Evolutionary conservation across 2,888 invertebrate species (phyloP), one percentile per base, ranked within the genome.

Genomic region (Drosophila vallismaia): DNA sequence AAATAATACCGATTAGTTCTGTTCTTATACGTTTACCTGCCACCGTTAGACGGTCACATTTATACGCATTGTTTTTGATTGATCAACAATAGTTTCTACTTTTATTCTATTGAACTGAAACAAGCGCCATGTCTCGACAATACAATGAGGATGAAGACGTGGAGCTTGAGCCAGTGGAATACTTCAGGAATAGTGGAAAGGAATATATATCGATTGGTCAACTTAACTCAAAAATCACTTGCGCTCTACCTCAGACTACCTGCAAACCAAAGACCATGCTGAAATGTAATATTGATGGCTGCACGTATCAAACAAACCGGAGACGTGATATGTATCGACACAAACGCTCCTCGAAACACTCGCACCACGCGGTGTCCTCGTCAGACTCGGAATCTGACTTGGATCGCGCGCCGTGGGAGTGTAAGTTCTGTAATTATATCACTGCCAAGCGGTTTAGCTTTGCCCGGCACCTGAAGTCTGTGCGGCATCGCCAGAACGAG

Each of bases 331-430:
- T 70, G 12, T 54, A 50, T 0, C 62, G 69, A 4, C 69, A 70
- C 14, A 38, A 45, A 8, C 71, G 63, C 3, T 54, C 69, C 1
- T n/a, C 12, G 9, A 70, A 71, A 3, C 69, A 70, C 29, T 6
- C 33, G 28, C 6, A 29, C 6, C 29, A 52, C 26, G 33, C 57
- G 4, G 8, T 42, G 14, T 50, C 28, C 19, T 40, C 51, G 19
- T 19, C 19, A 4, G 64, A 64, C 4, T 62, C 62, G n/a, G 69
- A 71, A 1, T 62, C 71, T 1, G 71, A 70, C 10, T 8, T 71
- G 1, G 60, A 62, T 7, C n/a, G 62, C 9, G 12, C 62, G 0
- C 44, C 53, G 5, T 70, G 40, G 45, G 29, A 28, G 2, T 70
- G 69, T 7, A n/a, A 24, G 1, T 14, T 40, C 1, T 70, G 69